Conservation (phyloP, 1,140 invertebrate genomes). For the Drosophila lacertosa region DNA sequence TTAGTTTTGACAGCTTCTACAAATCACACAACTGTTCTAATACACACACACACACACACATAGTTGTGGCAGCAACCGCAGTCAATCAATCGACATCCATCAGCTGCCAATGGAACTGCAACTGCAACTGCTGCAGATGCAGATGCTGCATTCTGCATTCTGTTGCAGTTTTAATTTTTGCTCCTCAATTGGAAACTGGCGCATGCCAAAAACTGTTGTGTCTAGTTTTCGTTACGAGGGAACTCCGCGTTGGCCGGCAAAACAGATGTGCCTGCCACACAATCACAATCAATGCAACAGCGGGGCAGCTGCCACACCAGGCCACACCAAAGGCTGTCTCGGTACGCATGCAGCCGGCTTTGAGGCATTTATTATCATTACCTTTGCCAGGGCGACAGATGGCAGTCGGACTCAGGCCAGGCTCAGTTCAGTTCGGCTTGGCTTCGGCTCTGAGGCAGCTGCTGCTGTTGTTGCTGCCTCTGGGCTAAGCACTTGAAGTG, state of each 20-base stretch:
- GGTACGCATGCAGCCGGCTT: constrained; percentile 27
- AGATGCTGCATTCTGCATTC: constrained; percentile 3
- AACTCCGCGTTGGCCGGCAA: constrained; percentile 33
- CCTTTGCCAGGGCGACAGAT: constrained; percentile 32
- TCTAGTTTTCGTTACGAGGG: constrained; percentile 25
- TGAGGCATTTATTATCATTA: constrained; percentile 31
- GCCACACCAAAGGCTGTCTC: too few species aligned
- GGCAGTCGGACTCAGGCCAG: constrained; percentile 4
- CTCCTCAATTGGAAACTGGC: constrained; percentile 28
- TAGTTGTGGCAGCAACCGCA: constrained; percentile 6
- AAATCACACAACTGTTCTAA: constrained; percentile 14
- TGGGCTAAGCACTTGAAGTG: constrained; percentile 36
- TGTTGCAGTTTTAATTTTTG: not conserved
- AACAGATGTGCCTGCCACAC: constrained; percentile 29
- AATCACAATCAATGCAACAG: constrained; percentile 37
- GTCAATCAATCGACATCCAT: constrained; percentile 28
- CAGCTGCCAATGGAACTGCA: constrained; percentile 38
- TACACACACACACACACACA: constrained; percentile 3
- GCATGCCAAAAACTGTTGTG: constrained; percentile 30
- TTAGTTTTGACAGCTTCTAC: not conserved
- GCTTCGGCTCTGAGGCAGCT: constrained; percentile 7
- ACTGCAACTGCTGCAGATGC: constrained; percentile 26
- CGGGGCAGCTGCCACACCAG: constrained; percentile 25
- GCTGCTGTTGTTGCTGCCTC: not conserved
- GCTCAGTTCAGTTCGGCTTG: not conserved